Evolutionary conservation across 2,888 invertebrate species (phyloP).

Genomic region (Drosophila imparisetae): DNA sequence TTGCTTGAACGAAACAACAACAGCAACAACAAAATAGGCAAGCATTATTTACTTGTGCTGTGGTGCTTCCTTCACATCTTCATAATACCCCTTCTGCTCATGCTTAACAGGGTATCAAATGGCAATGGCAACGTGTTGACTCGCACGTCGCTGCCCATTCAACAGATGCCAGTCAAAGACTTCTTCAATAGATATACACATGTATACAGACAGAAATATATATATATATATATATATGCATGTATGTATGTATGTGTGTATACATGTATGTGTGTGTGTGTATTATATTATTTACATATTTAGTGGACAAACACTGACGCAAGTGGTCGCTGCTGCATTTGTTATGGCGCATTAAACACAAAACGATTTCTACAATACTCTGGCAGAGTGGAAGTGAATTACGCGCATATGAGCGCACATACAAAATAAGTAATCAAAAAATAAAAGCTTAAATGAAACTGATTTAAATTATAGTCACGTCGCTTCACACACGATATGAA

Average conservation of each 20-base stretch:
- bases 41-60: neutral
- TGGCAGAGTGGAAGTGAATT: constrained; percentile 52
- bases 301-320: constrained; percentile 60
- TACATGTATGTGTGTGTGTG: neutral
- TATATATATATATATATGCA: neutral
- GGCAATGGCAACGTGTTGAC: constrained; percentile 40
- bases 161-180: constrained; percentile 22
- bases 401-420: constrained; percentile 39
- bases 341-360: constrained; percentile 75
- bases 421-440: constrained; percentile 54
- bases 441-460: constrained; percentile 43
- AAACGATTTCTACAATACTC: constrained; percentile 56
- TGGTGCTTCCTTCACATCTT: neutral
- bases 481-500: constrained; percentile 25
- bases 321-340: constrained; percentile 62
- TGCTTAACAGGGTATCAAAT: constrained; percentile 6
- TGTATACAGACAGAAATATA: neutral
- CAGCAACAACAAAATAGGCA: neutral
- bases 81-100: neutral
- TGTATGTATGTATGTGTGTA: constrained; percentile 2
- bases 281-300: constrained; percentile 4
- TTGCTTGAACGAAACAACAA: neutral
- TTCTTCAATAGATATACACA: constrained; percentile 10
- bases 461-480: constrained; percentile 75
- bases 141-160: constrained; percentile 52